These are phyloP conservation scores for Calephelis perditalis DNA, from an alignment of 2,888 invertebrate species.

Conservation along the genomic window DNA sequence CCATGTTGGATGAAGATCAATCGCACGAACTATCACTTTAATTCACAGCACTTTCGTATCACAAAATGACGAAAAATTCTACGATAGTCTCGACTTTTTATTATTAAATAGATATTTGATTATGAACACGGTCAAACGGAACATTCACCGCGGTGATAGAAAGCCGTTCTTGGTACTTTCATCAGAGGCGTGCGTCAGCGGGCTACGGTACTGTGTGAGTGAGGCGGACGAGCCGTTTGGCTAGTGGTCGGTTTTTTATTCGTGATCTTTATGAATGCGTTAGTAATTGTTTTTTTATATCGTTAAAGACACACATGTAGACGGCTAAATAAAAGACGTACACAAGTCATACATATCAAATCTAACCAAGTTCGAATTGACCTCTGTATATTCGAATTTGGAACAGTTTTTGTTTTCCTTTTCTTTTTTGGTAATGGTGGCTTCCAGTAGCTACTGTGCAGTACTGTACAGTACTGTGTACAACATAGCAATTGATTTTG, in stretches of 20 bases:
- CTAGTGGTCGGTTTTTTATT: conserved; percentile 4
- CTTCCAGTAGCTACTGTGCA: no score
- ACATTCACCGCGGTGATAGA: conserved; percentile 51
- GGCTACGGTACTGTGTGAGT: conserved; percentile 54
- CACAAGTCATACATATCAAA: no score
- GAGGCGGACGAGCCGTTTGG: conserved; percentile 43
- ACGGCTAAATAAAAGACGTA: no score
- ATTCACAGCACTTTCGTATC: conserved; percentile 30
- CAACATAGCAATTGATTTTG: no score
- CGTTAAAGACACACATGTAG: no score
- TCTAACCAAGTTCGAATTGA: no score
- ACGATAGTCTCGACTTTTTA: conserved; percentile 7
- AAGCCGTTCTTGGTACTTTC: conserved; percentile 61
- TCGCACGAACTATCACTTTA: conserved; percentile 1
- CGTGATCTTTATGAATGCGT: no score
- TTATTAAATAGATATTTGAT: conserved; percentile 2
- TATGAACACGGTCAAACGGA: conserved; percentile 24
- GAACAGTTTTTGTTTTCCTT: no score
- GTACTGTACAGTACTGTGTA: no score
- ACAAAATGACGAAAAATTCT: conserved; percentile 21
- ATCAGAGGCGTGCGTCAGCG: conserved; percentile 60
- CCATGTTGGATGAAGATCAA: not conserved
- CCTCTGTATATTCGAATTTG: no score
- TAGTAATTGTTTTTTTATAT: no score
- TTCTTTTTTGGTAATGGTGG: no score